Percentiles rank a stretch among this genome's conserved stretches.
These are phyloP conservation scores for Kudoa iwatai DNA, from an alignment of 30 jellyfish, hydroid and myxozoan species.

Conservation along the genomic window DNA sequence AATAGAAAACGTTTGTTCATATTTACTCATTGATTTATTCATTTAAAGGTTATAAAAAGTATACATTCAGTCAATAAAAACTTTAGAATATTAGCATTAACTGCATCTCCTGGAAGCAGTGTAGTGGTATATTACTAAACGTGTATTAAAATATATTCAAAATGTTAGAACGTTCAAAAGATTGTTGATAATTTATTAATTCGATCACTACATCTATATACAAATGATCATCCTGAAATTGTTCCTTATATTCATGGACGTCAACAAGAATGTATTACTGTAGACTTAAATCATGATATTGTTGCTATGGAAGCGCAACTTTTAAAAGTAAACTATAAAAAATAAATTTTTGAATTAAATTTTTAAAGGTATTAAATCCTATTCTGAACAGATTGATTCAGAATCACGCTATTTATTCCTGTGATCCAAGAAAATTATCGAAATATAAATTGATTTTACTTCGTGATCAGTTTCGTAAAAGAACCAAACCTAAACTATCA, in stretches of 20 bases:
- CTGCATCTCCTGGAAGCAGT: slow-evolving; percentile 89
- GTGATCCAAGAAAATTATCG: slow-evolving; percentile 22
- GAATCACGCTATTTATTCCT: slow-evolving; percentile 26
- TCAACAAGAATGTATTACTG: slow-evolving; percentile 33
- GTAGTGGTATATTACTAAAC: slow-evolving; percentile 7
- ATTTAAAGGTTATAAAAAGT: slow-evolving; percentile 17
- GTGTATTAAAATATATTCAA: slow-evolving; percentile 1
- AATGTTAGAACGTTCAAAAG: slow-evolving; percentile 26
- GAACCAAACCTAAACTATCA: too few species aligned
- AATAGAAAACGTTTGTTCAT: too few species aligned
- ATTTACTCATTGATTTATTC: too few species aligned
- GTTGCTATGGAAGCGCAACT: slow-evolving; percentile 7
- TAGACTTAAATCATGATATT: slow-evolving; percentile 16
- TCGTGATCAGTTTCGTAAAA: slow-evolving; percentile 48
- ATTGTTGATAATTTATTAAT: slow-evolving; percentile 27
- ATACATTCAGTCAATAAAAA: not conserved
- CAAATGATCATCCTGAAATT: too few species aligned
- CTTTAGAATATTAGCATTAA: slow-evolving; percentile 47
- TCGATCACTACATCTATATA: too few species aligned
- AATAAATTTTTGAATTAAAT: not conserved
- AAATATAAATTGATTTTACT: slow-evolving; percentile 27
- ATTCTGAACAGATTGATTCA: slow-evolving; percentile 10
- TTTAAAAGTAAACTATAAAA: slow-evolving; percentile 6
- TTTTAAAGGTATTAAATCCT: slow-evolving; percentile 15
- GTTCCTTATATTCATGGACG: slow-evolving; percentile 38